Evolutionary conservation across 2,113 vertebrate genomes (phyloP).

Genomic region (Mustela lutreola): DNA sequence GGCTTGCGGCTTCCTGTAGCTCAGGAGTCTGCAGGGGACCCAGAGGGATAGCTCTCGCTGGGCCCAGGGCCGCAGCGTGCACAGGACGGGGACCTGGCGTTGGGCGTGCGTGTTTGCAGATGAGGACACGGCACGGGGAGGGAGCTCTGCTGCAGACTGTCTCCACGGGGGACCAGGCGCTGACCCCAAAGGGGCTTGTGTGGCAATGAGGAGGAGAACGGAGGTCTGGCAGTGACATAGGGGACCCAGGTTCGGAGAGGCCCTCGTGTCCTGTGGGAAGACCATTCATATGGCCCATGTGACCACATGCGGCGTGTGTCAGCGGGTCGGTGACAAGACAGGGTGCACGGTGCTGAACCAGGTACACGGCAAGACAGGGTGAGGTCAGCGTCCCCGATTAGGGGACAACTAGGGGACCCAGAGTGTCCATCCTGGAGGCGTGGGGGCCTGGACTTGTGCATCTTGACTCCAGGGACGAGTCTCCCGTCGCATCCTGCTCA

Average conservation of each 20-base stretch:
- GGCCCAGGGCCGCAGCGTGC: background rate
- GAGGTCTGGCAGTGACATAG: background rate
- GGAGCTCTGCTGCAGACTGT: background rate
- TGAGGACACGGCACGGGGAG: background rate
- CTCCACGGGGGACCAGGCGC: background rate
- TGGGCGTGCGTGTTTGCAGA: background rate
- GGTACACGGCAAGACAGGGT: background rate
- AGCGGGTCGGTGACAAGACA: background rate
- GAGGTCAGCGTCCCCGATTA: background rate
- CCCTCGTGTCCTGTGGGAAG: background rate
- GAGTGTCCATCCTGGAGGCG: background rate
- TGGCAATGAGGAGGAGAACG: too few relatives aligned
- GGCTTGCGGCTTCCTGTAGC: background rate
- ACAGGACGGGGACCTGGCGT: background rate
- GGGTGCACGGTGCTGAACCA: background rate
- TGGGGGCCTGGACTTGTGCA: rapidly evolving
- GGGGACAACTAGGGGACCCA: background rate
- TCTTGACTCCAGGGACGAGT: background rate
- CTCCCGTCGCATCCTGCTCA: background rate
- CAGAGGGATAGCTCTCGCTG: rapidly evolving
- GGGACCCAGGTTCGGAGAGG: background rate
- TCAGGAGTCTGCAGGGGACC: background rate
- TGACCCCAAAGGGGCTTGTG: background rate
- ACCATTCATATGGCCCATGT: background rate
- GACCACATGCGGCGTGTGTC: background rate